Base-by-base conservation (phyloP, 2,797 vertebrate genomes). In the Pelochelys cantorii region DNA sequence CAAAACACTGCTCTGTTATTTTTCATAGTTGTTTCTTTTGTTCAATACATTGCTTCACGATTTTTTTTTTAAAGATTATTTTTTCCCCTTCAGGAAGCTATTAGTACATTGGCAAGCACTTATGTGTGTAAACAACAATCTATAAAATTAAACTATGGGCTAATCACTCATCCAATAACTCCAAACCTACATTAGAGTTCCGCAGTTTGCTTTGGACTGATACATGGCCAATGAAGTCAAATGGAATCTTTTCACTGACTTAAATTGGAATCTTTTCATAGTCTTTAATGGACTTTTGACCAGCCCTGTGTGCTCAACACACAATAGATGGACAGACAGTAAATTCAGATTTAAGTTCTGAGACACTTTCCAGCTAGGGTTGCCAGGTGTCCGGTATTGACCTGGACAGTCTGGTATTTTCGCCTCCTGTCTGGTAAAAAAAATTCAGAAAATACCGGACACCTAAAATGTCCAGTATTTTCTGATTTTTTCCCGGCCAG, bases 131-230 rank as follows among this genome's bases (percentile, higher is more conserved):
- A 97, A 96, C 95, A 97, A 86, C 65, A 65, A 93, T 93, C 84
- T 59, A n/a, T 85, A 95, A 96, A 95, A 95, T 95, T 96, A 96
- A 97, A 97, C 95, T 22, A 75, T 48, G 79, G 80, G 80, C 88
- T 92, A 92, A 87, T 94, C 93, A 94, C 31, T 68, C 31, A 68
- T 68, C 62, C 62, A 90, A 88, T 94, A 94, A 93, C 88, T 93
- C 84, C 91, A 94, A 85, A 23, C 78, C 93, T 96, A 88, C 91
- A 91, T 89, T 96, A 94, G 90, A 95, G 90, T 95, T 97, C 62
- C 95, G 92, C 83, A 91, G 91, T 96, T 97, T 95, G 95, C 93
- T 97, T 96, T 95, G 80, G 18, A 75, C 88, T 96, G 96, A 96
- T 93, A 88, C 84, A 85, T 90, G 84, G 93, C 90, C 96, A 97